phyloP scores from a whole-genome alignment of 1,140 invertebrate species.

The Euborellia annulipes region DNA sequence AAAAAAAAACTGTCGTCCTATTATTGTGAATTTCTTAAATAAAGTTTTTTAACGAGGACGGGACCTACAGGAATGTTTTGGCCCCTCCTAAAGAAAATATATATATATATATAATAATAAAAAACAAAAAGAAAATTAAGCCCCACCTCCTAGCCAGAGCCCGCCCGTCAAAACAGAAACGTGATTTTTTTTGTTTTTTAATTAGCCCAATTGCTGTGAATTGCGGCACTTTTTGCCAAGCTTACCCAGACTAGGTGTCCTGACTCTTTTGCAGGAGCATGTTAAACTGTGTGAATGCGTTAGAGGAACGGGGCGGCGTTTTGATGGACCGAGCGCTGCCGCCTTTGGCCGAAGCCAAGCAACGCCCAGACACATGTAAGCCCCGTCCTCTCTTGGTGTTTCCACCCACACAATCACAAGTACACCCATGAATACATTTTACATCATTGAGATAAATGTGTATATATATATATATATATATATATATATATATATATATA shows the following conservation, averaged over 20 bases:
- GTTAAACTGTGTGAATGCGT: conserved; percentile 69
- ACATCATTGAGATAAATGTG: no score
- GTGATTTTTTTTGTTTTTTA: no score
- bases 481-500: no score
- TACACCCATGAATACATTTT: conserved; percentile 13
- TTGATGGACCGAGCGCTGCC: no score
- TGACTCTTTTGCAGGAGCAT: conserved; percentile 53
- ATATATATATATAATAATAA: background rate
- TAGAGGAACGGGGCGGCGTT: conserved; percentile 41
- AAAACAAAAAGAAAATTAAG: no score
- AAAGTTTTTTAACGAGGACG: no score
- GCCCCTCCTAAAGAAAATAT: background rate
- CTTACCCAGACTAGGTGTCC: conserved; percentile 18
- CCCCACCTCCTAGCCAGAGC: no score
- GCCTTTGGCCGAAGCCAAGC: conserved; percentile 52
- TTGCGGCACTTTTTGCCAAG: conserved; percentile 9
- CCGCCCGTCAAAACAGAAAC: no score
- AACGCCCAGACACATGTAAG: conserved; percentile 69
- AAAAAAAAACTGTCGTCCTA: no score
- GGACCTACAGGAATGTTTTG: background rate
- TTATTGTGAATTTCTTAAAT: no score
- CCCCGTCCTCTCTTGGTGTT: conserved; percentile 11
- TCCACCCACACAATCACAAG: conserved; percentile 19
- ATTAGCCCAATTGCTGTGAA: no score
- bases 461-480: no score